phyloP scores from a whole-genome alignment of 1,140 invertebrate genomes.

The Propsilocerus akamusi region DNA sequence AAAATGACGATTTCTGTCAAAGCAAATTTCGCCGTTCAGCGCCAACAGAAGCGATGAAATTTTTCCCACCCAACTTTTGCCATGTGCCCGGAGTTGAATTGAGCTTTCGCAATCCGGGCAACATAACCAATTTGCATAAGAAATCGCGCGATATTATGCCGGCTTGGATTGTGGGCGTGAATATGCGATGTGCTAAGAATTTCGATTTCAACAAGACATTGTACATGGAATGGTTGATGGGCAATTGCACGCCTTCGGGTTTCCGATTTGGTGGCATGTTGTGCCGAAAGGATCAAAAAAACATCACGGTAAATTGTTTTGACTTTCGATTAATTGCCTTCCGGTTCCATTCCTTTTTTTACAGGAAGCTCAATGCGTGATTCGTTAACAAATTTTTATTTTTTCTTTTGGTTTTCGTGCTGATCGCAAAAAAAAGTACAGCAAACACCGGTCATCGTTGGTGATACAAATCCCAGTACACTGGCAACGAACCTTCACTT shows the following conservation, averaged over 20 bases:
- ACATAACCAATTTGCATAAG: slow-evolving; percentile 14
- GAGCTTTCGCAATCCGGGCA: slow-evolving; percentile 17
- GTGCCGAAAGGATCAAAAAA: slow-evolving; percentile 12
- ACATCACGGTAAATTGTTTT: slow-evolving; percentile 15
- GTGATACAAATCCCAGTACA: slow-evolving; percentile 19
- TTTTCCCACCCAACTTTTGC: neutral
- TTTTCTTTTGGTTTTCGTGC: neutral
- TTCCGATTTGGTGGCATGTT: slow-evolving; percentile 21
- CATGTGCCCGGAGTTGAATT: neutral
- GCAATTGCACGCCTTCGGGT: slow-evolving; percentile 15
- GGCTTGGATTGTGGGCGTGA: slow-evolving; percentile 19
- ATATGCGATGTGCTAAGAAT: slow-evolving; percentile 16
- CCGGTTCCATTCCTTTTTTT: no score
- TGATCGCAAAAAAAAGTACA: no score
- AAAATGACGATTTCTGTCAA: neutral
- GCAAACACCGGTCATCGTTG: slow-evolving; percentile 18
- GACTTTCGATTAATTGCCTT: no score
- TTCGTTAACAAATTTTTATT: neutral
- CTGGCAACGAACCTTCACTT: slow-evolving; percentile 18
- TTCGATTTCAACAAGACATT: slow-evolving; percentile 17
- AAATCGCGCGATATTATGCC: slow-evolving; percentile 20
- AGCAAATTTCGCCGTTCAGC: no score
- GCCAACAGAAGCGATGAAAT: neutral
- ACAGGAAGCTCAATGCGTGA: neutral
- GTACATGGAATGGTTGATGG: slow-evolving; percentile 15